Evolutionary conservation across 2,888 invertebrate species (phyloP).

Genomic region (Tiphia femorata): DNA sequence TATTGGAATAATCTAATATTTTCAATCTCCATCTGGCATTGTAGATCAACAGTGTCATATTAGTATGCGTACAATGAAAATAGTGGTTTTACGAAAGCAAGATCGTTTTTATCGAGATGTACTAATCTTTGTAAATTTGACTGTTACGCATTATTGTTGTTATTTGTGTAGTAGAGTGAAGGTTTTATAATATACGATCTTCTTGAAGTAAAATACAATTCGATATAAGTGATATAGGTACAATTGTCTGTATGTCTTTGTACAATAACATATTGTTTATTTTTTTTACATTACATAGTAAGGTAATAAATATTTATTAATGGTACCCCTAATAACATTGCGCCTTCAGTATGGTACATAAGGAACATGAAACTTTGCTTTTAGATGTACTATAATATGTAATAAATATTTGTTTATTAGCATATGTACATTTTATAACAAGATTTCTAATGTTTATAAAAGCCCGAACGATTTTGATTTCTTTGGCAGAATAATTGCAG

Average conservation of each 20-base stretch:
- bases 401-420: constrained; percentile 38
- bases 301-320: constrained; percentile 40
- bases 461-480: no score
- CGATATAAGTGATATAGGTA: constrained; percentile 12
- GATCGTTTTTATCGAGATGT: constrained; percentile 17
- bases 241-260: constrained; percentile 26
- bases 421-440: constrained; percentile 11
- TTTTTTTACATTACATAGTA: constrained; percentile 37
- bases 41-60: no score
- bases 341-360: constrained; percentile 29
- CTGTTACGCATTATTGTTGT: constrained; percentile 32
- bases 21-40: background rate
- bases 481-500: no score
- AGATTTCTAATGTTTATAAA: no score
- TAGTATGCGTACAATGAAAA: background rate
- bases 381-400: constrained; percentile 42
- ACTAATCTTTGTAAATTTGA: constrained; percentile 22
- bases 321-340: constrained; percentile 32
- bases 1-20: background rate
- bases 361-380: constrained; percentile 51
- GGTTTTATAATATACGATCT: constrained; percentile 26
- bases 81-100: background rate
- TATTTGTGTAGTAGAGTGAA: constrained; percentile 8
- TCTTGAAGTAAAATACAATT: constrained; percentile 31
- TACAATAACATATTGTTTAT: constrained; percentile 32